A percentile compares a stretch with the other conserved stretches of the same genome.
Evolutionary conservation across 2,797 vertebrate species (phyloP).

Genomic region (Sebastiscus tertius): DNA sequence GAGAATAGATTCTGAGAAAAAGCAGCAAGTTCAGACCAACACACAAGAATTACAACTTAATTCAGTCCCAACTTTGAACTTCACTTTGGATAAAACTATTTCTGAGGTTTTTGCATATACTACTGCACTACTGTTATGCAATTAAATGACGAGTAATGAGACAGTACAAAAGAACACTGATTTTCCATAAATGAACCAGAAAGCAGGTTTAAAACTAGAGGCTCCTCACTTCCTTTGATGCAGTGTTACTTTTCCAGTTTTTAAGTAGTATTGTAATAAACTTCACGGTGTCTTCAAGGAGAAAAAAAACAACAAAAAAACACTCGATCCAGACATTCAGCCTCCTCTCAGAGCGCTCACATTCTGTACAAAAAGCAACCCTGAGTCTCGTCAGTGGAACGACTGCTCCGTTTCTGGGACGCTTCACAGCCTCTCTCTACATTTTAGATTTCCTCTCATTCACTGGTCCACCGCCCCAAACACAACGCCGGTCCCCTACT

Average conservation of each 20-base stretch:
- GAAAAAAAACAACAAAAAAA: background rate
- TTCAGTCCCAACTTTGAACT: background rate
- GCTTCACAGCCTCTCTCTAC: background rate
- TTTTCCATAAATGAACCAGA: background rate
- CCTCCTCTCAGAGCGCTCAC: conserved; percentile 16
- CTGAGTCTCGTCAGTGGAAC: conserved; percentile 74
- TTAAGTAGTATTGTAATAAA: background rate
- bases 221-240: background rate
- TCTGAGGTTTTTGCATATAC: background rate
- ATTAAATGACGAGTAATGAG: background rate
- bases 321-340: conserved; percentile 7
- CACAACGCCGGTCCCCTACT: conserved; percentile 29
- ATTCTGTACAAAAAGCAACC: conserved; percentile 67
- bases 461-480: conserved; percentile 5
- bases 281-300: background rate
- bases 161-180: background rate
- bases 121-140: background rate
- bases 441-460: background rate
- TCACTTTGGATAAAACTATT: background rate
- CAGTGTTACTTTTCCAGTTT: background rate
- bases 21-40: conserved; percentile 26
- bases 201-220: background rate
- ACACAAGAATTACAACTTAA: too few relatives aligned
- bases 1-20: background rate
- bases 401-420: conserved; percentile 5